phyloP scores from a whole-genome alignment of 2,113 vertebrate species.

The Trogon melanurus region DNA sequence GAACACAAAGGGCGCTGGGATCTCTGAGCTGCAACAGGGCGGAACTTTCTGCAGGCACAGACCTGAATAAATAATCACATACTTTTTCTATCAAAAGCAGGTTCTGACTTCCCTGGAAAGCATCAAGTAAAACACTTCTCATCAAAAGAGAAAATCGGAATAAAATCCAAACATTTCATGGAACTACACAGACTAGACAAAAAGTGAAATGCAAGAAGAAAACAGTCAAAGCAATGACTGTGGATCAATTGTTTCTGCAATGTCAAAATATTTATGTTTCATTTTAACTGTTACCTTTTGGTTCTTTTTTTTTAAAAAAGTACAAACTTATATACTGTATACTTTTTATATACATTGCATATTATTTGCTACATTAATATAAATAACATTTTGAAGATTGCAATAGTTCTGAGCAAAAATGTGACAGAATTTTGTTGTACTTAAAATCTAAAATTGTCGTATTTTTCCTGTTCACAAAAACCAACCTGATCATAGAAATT shows the following conservation, averaged over 20 bases:
- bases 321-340: neutral
- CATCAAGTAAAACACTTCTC: neutral
- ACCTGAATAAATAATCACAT: neutral
- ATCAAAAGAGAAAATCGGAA: neutral
- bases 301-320: neutral
- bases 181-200: neutral
- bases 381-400: neutral
- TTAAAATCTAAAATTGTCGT: neutral
- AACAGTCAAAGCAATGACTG: neutral
- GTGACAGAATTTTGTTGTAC: rapidly evolving
- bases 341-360: neutral
- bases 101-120: neutral
- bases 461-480: neutral
- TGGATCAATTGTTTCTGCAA: neutral
- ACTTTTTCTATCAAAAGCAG: neutral
- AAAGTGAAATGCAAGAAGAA: neutral
- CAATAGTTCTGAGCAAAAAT: neutral
- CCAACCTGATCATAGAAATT: neutral
- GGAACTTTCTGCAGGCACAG: neutral
- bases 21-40: neutral
- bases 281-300: neutral
- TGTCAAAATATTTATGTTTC: slow-evolving; percentile 34
- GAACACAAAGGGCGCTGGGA: neutral
- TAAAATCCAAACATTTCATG: neutral
- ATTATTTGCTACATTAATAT: neutral